Evolutionary conservation across 2,113 vertebrate genomes (phyloP).

Genomic region (Tylochromis polylepis): DNA sequence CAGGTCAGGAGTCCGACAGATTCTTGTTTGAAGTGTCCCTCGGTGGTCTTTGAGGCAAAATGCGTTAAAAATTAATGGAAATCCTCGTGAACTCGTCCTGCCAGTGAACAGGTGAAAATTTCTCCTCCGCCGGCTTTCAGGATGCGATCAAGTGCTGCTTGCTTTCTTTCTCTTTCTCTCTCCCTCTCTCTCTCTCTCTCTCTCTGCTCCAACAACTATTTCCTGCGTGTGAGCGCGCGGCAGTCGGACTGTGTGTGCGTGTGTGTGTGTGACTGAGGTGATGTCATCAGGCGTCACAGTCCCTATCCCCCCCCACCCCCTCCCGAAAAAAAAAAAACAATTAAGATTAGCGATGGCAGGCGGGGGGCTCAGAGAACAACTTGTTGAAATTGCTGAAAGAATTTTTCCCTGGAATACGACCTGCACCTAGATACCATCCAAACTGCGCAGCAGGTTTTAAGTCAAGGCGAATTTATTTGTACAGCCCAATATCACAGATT

Average conservation of each 20-base stretch:
- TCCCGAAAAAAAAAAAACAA: constrained; percentile 5
- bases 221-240: constrained; percentile 3
- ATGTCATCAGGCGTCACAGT: constrained; percentile 65
- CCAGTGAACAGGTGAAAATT: constrained; percentile 43
- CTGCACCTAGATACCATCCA: background rate
- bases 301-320: background rate
- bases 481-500: background rate
- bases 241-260: constrained; percentile 15
- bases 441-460: background rate
- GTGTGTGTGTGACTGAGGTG: constrained; percentile 41
- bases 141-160: background rate
- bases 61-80: background rate
- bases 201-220: constrained; percentile 38
- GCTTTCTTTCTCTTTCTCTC: background rate
- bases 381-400: constrained; percentile 42
- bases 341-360: background rate
- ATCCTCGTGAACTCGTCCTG: constrained; percentile 6
- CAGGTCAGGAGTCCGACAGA: background rate
- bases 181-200: background rate
- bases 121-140: background rate
- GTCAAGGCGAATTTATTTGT: background rate
- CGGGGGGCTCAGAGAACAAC: background rate
- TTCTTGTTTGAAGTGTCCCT: background rate
- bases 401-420: background rate
- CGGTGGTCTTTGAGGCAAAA: background rate